Conservation (phyloP, 1,140 invertebrate genomes). For the Schlechtendalia chinensis region DNA sequence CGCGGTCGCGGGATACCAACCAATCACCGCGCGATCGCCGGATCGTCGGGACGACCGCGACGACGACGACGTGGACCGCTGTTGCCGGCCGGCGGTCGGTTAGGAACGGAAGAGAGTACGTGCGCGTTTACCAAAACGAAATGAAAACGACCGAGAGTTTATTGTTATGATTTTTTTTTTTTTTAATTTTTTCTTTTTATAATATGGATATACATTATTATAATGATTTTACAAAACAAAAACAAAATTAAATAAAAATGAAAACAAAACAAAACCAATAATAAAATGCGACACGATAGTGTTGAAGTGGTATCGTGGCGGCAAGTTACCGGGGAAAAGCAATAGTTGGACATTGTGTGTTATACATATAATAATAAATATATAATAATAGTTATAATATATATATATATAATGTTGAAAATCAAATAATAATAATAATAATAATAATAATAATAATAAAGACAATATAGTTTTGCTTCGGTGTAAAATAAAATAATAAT, state of each 20-base stretch:
- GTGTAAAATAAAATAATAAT: slow-evolving; percentile 10
- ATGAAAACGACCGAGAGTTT: no score
- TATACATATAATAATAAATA: slow-evolving; percentile 26
- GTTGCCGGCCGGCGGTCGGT: no score
- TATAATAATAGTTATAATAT: slow-evolving; percentile 21
- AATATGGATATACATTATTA: slow-evolving; percentile 48
- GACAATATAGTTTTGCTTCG: background rate
- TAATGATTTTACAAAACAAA: slow-evolving; percentile 48
- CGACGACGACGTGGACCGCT: no score
- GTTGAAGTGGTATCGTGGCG: slow-evolving; percentile 10
- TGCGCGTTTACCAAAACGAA: no score
- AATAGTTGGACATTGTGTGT: slow-evolving; percentile 42
- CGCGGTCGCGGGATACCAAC: no score
- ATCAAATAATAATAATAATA: slow-evolving; percentile 11
- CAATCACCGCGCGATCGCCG: no score
- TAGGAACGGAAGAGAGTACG: no score
- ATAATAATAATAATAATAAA: no score
- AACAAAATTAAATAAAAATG: slow-evolving; percentile 32
- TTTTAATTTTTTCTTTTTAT: slow-evolving; percentile 38
- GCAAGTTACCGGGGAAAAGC: slow-evolving; percentile 47
- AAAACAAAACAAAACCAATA: slow-evolving; percentile 40
- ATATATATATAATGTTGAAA: slow-evolving; percentile 13
- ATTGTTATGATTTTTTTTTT: slow-evolving; percentile 19
- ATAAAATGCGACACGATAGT: slow-evolving; percentile 28
- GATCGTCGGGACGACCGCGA: no score